Percentiles rank a stretch among this genome's conserved stretches.
Conservation (phyloP, 2,888 invertebrate genomes). For the Chamaedrilus cognettii region DNA sequence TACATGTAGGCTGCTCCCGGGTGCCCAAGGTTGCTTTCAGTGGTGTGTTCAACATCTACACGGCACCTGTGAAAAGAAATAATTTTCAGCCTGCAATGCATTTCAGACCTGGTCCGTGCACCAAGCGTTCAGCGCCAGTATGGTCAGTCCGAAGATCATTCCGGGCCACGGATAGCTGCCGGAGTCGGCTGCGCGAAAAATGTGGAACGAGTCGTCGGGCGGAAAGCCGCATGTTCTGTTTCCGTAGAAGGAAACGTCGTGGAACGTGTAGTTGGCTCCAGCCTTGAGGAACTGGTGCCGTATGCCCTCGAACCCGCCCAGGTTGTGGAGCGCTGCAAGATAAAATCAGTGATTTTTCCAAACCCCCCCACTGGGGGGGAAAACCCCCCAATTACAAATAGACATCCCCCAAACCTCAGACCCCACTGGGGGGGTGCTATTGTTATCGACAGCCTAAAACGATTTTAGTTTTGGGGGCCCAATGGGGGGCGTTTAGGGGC, state of each 20-base stretch:
- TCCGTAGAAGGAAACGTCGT: slow-evolving; percentile 17
- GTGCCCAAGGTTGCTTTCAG: too few species aligned
- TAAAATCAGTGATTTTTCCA: too few species aligned
- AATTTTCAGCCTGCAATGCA: not conserved
- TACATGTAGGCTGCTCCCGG: too few species aligned
- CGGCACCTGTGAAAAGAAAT: not conserved
- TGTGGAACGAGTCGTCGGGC: slow-evolving; percentile 32
- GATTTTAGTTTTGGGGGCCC: too few species aligned
- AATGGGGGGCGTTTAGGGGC: too few species aligned
- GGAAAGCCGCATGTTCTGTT: slow-evolving; percentile 35
- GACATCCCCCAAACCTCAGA: too few species aligned
- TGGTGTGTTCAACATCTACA: too few species aligned
- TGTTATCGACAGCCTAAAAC: too few species aligned
- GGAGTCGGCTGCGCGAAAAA: slow-evolving; percentile 28
- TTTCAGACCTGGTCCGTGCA: slow-evolving; percentile 45
- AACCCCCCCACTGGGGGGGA: too few species aligned
- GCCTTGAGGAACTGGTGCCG: slow-evolving; percentile 54
- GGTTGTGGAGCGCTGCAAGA: slow-evolving; percentile 45
- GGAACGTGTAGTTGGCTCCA: slow-evolving; percentile 52
- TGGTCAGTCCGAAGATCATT: slow-evolving; percentile 36
- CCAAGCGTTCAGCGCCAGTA: slow-evolving; percentile 38
- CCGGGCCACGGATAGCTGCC: slow-evolving; percentile 36
- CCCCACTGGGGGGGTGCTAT: too few species aligned
- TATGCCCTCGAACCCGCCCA: slow-evolving; percentile 61
- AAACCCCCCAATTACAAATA: too few species aligned